Conservation (phyloP, 2,797 vertebrate species). For the Molossus alvarezi region DNA sequence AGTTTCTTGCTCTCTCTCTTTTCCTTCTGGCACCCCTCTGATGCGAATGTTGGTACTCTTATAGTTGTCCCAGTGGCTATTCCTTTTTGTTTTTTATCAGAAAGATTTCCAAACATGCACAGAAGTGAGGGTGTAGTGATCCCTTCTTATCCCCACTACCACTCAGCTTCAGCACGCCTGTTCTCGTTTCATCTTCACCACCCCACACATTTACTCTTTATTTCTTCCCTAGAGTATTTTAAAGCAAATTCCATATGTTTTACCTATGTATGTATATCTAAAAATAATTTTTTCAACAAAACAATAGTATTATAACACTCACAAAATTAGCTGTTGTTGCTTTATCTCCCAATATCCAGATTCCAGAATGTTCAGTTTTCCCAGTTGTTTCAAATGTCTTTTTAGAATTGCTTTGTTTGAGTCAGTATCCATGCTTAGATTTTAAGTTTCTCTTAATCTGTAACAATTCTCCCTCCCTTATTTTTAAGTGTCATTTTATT, state of each 20-base stretch:
- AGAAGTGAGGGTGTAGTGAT: neutral
- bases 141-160: neutral
- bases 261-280: neutral
- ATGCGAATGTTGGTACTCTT: neutral
- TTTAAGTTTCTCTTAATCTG: neutral
- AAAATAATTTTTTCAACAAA: slow-evolving; percentile 4
- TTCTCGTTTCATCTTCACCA: neutral
- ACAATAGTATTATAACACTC: neutral
- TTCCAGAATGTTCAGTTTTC: neutral
- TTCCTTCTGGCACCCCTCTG: neutral
- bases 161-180: neutral
- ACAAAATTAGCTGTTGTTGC: neutral
- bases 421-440: neutral
- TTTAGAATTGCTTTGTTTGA: slow-evolving; percentile 36
- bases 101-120: neutral
- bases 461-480: neutral
- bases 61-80: neutral
- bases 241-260: slow-evolving; percentile 18
- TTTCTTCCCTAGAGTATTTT: neutral
- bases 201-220: neutral
- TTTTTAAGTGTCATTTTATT: slow-evolving; percentile 50
- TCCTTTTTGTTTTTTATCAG: neutral
- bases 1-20: neutral
- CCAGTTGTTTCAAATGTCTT: neutral
- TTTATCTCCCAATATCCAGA: neutral